Conservation (phyloP, 2,888 invertebrate species). For the Mystacides longicornis region DNA sequence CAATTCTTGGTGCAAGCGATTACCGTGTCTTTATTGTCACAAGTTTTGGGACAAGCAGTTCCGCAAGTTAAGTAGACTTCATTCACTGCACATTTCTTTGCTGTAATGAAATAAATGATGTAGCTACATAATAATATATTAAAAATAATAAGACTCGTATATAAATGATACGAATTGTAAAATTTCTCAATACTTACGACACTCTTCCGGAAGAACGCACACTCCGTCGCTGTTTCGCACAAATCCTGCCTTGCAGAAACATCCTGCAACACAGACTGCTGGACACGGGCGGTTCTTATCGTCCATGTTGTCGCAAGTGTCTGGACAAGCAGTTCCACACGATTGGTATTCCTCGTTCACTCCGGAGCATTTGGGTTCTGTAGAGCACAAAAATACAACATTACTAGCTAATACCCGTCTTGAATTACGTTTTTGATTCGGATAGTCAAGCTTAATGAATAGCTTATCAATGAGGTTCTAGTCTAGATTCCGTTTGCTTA, state of each 20-base stretch:
- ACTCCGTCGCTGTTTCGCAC: not conserved
- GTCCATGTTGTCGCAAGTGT: not conserved
- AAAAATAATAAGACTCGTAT: too few species aligned
- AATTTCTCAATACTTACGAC: too few species aligned
- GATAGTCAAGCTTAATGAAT: too few species aligned
- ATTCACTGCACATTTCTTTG: conserved; percentile 1
- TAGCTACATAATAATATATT: too few species aligned
- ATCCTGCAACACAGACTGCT: not conserved
- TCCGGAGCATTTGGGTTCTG: not conserved
- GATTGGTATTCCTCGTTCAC: not conserved
- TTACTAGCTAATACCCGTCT: too few species aligned
- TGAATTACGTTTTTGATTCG: too few species aligned
- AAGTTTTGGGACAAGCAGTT: conserved; percentile 16
- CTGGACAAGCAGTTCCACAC: conserved; percentile 1
- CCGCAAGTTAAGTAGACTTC: conserved; percentile 16
- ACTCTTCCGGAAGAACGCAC: not conserved
- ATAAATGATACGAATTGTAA: too few species aligned
- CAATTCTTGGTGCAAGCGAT: conserved; percentile 6
- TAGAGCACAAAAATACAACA: not conserved
- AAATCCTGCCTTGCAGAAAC: not conserved
- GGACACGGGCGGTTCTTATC: not conserved
- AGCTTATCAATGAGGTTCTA: too few species aligned
- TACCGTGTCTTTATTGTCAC: conserved; percentile 11
- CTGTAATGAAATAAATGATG: too few species aligned
- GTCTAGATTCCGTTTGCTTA: too few species aligned